Conservation (phyloP, 1,140 invertebrate genomes). For the Globodera ellingtonae region DNA sequence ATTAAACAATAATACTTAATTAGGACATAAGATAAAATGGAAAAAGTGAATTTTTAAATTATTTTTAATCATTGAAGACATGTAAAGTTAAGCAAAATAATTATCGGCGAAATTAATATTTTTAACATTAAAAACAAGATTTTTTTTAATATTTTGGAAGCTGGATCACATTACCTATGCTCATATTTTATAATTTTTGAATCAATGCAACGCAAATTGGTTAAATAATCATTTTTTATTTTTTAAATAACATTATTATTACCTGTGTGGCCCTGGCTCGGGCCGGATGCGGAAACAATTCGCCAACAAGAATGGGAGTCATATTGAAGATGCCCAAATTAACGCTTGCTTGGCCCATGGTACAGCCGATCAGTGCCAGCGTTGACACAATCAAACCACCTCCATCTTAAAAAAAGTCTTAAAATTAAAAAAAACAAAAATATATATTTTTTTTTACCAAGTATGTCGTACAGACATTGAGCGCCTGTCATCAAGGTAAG, state of each 20-base stretch:
- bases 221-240: too few relatives aligned
- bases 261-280: constrained; percentile 22
- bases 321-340: constrained; percentile 26
- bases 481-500: constrained; percentile 4
- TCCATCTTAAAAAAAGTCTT: neutral
- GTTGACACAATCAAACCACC: constrained; percentile 1
- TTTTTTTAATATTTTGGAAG: too few relatives aligned
- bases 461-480: constrained; percentile 10
- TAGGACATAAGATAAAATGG: too few relatives aligned
- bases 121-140: too few relatives aligned
- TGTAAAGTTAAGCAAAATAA: too few relatives aligned
- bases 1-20: too few relatives aligned
- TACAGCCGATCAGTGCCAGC: constrained; percentile 19
- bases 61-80: too few relatives aligned
- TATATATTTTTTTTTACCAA: neutral
- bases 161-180: too few relatives aligned
- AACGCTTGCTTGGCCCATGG: constrained; percentile 15
- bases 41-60: too few relatives aligned
- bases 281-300: constrained; percentile 25
- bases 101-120: too few relatives aligned
- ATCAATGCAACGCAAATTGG: too few relatives aligned
- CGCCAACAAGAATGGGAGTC: constrained; percentile 21
- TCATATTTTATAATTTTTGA: neutral
- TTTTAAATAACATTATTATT: neutral
- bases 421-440: too few relatives aligned